Percentiles rank a stretch among this genome's conserved stretches.
phyloP scores from a whole-genome alignment of 2,888 invertebrate genomes.

The Macaria notata region DNA sequence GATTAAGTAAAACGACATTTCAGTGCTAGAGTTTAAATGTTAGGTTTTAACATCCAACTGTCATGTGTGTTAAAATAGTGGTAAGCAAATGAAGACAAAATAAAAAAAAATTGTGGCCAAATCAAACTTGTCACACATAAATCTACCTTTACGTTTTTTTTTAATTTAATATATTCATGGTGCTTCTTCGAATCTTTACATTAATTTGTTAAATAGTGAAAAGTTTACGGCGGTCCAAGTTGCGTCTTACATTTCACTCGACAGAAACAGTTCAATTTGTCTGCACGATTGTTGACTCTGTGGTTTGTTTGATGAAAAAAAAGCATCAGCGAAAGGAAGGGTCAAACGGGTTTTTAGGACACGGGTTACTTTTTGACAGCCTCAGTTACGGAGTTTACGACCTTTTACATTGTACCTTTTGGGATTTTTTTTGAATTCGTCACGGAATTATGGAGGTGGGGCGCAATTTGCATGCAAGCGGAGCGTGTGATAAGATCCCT shows the following conservation, averaged over 20 bases:
- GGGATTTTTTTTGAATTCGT: constrained; percentile 13
- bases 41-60: too few species aligned
- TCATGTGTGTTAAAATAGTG: too few species aligned
- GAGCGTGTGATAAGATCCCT: constrained; percentile 22
- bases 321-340: constrained; percentile 36
- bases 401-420: constrained; percentile 23
- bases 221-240: too few species aligned
- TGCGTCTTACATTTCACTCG: constrained; percentile 4
- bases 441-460: constrained; percentile 13
- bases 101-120: too few species aligned
- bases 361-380: constrained; percentile 41
- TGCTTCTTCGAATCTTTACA: too few species aligned
- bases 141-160: too few species aligned
- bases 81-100: too few species aligned
- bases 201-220: too few species aligned
- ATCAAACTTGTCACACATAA: too few species aligned
- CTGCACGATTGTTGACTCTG: constrained; percentile 35
- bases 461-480: constrained; percentile 21
- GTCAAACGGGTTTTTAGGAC: constrained; percentile 39
- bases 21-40: too few species aligned
- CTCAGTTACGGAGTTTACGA: constrained; percentile 40
- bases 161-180: too few species aligned
- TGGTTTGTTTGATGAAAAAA: constrained; percentile 39
- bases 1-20: too few species aligned
- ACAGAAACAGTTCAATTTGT: constrained; percentile 32